Base-by-base conservation (phyloP, 2,797 vertebrate genomes). In the Ctenopoma multispine region DNA sequence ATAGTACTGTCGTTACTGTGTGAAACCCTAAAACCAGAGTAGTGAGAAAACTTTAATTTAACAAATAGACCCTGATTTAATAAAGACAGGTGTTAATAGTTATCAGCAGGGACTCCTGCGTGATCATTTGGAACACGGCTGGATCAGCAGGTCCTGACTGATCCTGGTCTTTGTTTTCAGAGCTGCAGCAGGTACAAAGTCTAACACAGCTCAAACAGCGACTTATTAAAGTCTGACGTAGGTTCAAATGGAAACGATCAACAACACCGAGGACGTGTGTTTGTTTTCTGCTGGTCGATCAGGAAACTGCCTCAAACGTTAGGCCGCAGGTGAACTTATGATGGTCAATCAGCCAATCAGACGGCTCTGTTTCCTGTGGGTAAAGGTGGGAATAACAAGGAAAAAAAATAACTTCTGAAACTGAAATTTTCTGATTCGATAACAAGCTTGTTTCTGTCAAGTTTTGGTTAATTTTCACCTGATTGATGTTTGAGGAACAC, bases 141-240 rank as follows among this genome's bases (percentile, higher is more conserved):
- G 21, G 1, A 47, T 23, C 2, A 63, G 13, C 31, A 10, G n/a
- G 11, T 15, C 38, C 58, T 1, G 20, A 43, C 14, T 15, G 41
- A 43, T 43, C 41, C 41, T 43, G 41, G 41, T 46, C 18, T n/a
- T 7, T 29, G 49, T 67, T 61, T 38, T 48, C n/a, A 10, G 5
- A 17, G 15, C 41, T 38, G 44, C 56, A 20, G 48, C 61, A 20
- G 70, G 77, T 56, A 29, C 80, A 83, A 77, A 79, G 78, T 83
- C 63, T 24, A 62, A 51, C 65, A 4, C 5, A 68, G 43, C 62
- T 57, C 41, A 1, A 20, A n/a, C 46, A 69, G 36, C 4, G 40
- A 31, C 56, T 13, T 23, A 31, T 9, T 24, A 31, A 13, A 31
- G 6, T 2, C 18, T 29, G 69, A 61, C 18, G 47, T 59, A 5